Conservation (phyloP, 2,888 invertebrate genomes). For the Stenchaetothrips biformis region DNA sequence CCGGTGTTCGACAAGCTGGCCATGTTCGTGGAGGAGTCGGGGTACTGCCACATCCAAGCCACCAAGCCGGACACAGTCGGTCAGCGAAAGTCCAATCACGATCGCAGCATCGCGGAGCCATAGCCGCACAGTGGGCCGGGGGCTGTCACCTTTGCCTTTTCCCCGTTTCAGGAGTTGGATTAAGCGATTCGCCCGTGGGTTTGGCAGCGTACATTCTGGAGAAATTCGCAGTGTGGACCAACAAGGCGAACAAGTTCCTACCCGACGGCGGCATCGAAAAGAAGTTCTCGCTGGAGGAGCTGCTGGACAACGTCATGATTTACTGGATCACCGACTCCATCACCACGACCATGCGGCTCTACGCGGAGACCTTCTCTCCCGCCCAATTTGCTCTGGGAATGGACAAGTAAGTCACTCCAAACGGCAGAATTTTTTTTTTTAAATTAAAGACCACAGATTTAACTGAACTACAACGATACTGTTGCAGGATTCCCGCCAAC, state of each 20-base stretch:
- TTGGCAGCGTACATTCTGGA: slow-evolving; percentile 86
- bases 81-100: slow-evolving; percentile 44
- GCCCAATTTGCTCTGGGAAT: slow-evolving; percentile 42
- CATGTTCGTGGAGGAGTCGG: slow-evolving; percentile 47
- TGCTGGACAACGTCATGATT: slow-evolving; percentile 73
- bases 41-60: slow-evolving; percentile 71
- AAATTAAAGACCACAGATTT: background rate
- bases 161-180: slow-evolving; percentile 54
- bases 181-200: slow-evolving; percentile 75
- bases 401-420: slow-evolving; percentile 46
- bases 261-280: slow-evolving; percentile 58
- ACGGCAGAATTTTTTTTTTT: background rate
- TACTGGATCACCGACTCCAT: slow-evolving; percentile 74
- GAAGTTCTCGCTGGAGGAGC: slow-evolving; percentile 63
- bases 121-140: too few species aligned
- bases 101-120: background rate
- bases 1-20: slow-evolving; percentile 39
- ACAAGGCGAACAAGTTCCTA: slow-evolving; percentile 48
- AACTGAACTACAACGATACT: background rate
- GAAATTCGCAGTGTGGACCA: slow-evolving; percentile 77
- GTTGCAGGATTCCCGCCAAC: slow-evolving; percentile 55
- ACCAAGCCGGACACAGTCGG: slow-evolving; percentile 87
- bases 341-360: slow-evolving; percentile 68
- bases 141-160: slow-evolving; percentile 9
- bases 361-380: slow-evolving; percentile 57